Evolutionary conservation across 2,888 invertebrate species (phyloP).

Genomic region (Stenodera caucasica): DNA sequence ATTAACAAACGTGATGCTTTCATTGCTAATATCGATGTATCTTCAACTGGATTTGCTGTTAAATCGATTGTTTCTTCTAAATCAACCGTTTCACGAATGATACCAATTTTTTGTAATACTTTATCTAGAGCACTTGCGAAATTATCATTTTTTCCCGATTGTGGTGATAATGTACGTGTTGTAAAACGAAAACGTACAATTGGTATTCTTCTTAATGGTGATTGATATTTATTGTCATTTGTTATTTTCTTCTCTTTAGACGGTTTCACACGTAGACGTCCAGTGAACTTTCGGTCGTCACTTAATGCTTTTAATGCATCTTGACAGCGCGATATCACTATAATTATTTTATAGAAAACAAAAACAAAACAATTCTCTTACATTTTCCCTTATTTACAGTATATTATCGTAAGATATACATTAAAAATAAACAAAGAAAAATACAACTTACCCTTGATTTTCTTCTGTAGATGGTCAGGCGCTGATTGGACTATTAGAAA

Average conservation of each 20-base stretch:
- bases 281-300: constrained; percentile 41
- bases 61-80: constrained; percentile 12
- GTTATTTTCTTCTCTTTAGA: constrained; percentile 21
- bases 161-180: constrained; percentile 18
- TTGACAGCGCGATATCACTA: constrained; percentile 55
- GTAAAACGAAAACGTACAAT: constrained; percentile 42
- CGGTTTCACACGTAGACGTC: constrained; percentile 43
- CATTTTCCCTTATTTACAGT: background rate
- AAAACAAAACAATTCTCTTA: background rate
- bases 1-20: constrained; percentile 12
- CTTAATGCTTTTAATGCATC: constrained; percentile 50
- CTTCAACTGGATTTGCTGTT: constrained; percentile 9
- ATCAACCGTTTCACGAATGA: constrained; percentile 16
- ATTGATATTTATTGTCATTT: constrained; percentile 34
- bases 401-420: background rate
- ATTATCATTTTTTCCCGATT: constrained; percentile 21
- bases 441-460: constrained; percentile 53
- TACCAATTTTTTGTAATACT: constrained; percentile 20
- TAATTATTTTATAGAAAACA: constrained; percentile 33
- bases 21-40: constrained; percentile 9
- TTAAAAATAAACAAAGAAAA: background rate
- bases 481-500: constrained; percentile 42
- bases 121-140: constrained; percentile 23
- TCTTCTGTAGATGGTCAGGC: constrained; percentile 49
- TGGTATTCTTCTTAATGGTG: constrained; percentile 41